phyloP scores from a whole-genome alignment of 2,797 vertebrate genomes.

The Fringilla coelebs region DNA sequence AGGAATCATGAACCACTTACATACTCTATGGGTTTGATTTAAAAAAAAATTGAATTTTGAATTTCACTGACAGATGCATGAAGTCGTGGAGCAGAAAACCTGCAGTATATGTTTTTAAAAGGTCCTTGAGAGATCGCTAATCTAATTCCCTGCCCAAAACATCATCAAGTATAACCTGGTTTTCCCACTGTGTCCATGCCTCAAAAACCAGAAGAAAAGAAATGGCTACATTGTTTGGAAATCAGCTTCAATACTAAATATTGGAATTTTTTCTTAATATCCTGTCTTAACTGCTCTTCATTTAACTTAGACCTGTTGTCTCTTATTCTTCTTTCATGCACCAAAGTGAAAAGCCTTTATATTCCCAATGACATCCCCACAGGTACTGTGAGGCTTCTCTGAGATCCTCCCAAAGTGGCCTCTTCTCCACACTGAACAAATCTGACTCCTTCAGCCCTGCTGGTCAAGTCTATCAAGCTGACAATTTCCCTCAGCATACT shows the following conservation, averaged over 20 bases:
- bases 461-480: neutral
- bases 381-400: neutral
- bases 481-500: neutral
- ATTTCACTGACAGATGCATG: neutral
- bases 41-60: neutral
- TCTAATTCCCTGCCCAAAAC: neutral
- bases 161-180: neutral
- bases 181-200: neutral
- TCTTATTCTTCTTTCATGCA: neutral
- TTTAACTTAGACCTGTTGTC: neutral
- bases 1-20: neutral
- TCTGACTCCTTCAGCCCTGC: neutral
- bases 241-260: neutral
- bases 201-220: neutral
- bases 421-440: neutral
- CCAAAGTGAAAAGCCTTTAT: neutral
- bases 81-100: neutral
- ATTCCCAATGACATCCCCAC: rapidly evolving
- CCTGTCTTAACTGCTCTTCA: neutral
- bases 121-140: neutral
- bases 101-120: neutral
- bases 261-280: neutral
- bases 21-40: neutral
- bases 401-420: neutral
- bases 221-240: neutral